phyloP scores from a whole-genome alignment of 2,888 invertebrate genomes.

The Parapristionchus giblindavisi region DNA sequence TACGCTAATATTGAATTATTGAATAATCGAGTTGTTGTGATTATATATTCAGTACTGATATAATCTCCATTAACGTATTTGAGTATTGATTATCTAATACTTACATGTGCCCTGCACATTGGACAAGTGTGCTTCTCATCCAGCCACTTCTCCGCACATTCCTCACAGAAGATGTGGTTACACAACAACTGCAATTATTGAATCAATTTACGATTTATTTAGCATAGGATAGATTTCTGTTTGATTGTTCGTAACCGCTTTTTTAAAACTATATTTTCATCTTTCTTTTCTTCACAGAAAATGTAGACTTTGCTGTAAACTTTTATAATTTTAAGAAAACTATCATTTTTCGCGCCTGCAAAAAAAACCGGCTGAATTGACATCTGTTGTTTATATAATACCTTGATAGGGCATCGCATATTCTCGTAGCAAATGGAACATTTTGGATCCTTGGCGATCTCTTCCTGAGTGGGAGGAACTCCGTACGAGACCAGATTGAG shows the following conservation, averaged over 20 bases:
- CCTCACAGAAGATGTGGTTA: conserved; percentile 61
- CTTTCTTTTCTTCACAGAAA: background rate
- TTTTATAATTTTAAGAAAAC: background rate
- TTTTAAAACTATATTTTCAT: background rate
- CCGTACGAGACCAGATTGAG: conserved; percentile 36
- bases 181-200: conserved; percentile 52
- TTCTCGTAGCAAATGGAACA: conserved; percentile 41
- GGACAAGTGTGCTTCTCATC: conserved; percentile 62
- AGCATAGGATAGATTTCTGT: too few species aligned
- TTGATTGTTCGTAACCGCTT: background rate
- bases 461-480: conserved; percentile 38
- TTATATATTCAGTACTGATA: background rate
- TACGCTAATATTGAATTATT: too few species aligned
- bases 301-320: background rate
- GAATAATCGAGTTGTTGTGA: too few species aligned
- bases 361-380: too few species aligned
- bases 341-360: background rate
- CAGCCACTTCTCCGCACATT: conserved; percentile 63
- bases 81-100: background rate
- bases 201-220: background rate
- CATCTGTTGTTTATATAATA: too few species aligned
- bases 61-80: background rate
- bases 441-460: conserved; percentile 37
- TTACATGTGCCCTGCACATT: conserved; percentile 57
- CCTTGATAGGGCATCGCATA: conserved; percentile 48